phyloP scores from a whole-genome alignment of 2,113 vertebrate species.

The Uropsilus gracilis region DNA sequence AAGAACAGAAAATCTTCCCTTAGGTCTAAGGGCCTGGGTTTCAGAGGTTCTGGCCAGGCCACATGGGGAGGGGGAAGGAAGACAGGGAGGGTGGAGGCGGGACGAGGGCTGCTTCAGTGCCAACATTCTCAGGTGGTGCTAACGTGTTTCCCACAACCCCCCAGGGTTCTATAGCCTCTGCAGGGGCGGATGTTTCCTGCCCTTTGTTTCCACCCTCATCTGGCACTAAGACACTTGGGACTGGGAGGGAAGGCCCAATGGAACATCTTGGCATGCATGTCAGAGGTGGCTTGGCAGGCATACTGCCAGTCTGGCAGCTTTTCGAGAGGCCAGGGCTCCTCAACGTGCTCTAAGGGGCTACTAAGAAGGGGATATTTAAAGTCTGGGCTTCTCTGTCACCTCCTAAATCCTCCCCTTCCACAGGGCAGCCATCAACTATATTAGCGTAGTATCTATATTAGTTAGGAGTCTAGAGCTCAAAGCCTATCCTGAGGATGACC shows the following conservation, averaged over 20 bases:
- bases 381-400: neutral
- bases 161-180: slow-evolving; percentile 81
- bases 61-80: slow-evolving; percentile 80
- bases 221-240: slow-evolving; percentile 73
- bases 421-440: neutral
- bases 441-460: neutral
- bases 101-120: slow-evolving; percentile 72
- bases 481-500: slow-evolving; percentile 32
- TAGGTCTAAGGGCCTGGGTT: slow-evolving; percentile 62
- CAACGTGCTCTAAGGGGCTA: slow-evolving; percentile 48
- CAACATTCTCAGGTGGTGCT: slow-evolving; percentile 80
- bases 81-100: slow-evolving; percentile 72
- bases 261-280: slow-evolving; percentile 75
- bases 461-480: neutral
- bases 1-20: slow-evolving; percentile 66
- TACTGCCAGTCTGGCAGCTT: slow-evolving; percentile 74
- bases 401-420: slow-evolving; percentile 5
- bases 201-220: slow-evolving; percentile 74
- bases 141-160: slow-evolving; percentile 73
- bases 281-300: slow-evolving; percentile 76
- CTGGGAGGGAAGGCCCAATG: slow-evolving; percentile 72
- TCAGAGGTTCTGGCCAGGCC: slow-evolving; percentile 77
- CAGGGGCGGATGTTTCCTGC: slow-evolving; percentile 81
- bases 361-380: slow-evolving; percentile 34
- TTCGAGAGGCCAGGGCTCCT: slow-evolving; percentile 60